Evolutionary conservation across 2,888 invertebrate species (phyloP).

Genomic region (Sicus ferrugineus): DNA sequence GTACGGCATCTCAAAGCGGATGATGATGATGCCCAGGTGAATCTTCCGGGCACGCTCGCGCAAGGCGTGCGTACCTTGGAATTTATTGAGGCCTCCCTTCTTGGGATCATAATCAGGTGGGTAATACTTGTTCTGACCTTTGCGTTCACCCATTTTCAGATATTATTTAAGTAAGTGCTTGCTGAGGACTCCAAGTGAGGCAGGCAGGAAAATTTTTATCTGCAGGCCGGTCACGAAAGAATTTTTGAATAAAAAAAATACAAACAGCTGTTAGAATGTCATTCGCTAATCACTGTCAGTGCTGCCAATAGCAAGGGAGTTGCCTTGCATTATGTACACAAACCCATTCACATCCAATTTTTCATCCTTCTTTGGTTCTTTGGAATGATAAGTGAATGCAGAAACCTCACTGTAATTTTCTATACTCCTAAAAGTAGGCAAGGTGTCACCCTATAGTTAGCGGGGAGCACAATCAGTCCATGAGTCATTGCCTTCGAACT

Average conservation of each 20-base stretch:
- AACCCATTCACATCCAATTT: too few species aligned
- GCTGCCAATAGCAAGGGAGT: neutral
- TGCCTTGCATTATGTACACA: neutral
- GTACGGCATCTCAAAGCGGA: constrained; percentile 98
- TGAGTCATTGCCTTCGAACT: too few species aligned
- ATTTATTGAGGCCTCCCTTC: constrained; percentile 93
- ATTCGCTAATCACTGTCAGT: neutral
- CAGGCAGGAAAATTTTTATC: too few species aligned
- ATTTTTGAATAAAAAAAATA: neutral
- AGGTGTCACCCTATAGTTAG: too few species aligned
- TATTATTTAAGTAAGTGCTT: neutral
- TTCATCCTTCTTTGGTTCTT: too few species aligned
- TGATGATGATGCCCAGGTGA: constrained; percentile 83
- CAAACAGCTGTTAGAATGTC: constrained; percentile 12
- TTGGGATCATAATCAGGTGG: constrained; percentile 98
- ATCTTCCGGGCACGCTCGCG: constrained; percentile 96
- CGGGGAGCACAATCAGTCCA: too few species aligned
- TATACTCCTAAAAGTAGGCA: too few species aligned
- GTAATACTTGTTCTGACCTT: constrained; percentile 97
- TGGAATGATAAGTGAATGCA: too few species aligned
- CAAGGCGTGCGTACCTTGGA: constrained; percentile 92
- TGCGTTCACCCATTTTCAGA: constrained; percentile 89
- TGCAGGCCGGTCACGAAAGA: neutral
- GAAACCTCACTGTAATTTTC: too few species aligned
- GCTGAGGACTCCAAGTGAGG: too few species aligned